Conservation (phyloP, 2,888 invertebrate genomes). For the Blastobasis lacticolella region DNA sequence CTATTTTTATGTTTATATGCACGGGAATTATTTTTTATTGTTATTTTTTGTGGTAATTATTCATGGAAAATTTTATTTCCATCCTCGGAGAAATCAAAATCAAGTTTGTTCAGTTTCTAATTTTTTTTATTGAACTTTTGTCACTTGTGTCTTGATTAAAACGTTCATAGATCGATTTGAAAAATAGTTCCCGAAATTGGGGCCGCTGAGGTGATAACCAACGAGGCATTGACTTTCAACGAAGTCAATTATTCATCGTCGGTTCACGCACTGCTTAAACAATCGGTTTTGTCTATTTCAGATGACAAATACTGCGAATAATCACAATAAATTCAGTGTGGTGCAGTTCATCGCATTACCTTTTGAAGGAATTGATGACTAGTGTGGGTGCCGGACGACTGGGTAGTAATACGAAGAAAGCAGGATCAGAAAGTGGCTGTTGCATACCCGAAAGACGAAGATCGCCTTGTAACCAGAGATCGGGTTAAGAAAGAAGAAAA, state of each 20-base stretch:
- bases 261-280: neutral
- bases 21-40: neutral
- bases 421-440: neutral
- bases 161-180: neutral
- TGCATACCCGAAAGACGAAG: slow-evolving; percentile 8
- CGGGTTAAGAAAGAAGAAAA: slow-evolving; percentile 8
- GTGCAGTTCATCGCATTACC: slow-evolving; percentile 9
- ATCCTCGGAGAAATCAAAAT: neutral
- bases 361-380: slow-evolving; percentile 9
- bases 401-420: slow-evolving; percentile 2
- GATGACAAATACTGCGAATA: neutral
- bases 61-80: neutral
- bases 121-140: neutral
- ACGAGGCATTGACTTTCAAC: neutral
- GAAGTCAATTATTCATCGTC: neutral
- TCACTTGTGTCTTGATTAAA: neutral
- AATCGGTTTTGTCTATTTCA: neutral
- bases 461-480: slow-evolving; percentile 6
- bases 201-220: neutral
- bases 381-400: slow-evolving; percentile 8
- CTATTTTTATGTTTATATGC: neutral
- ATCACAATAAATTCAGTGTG: neutral
- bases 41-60: neutral
- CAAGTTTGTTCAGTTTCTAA: neutral
- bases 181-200: neutral